Evolutionary conservation across 2,888 invertebrate genomes (phyloP).

Genomic region (Apotomis capreana): DNA sequence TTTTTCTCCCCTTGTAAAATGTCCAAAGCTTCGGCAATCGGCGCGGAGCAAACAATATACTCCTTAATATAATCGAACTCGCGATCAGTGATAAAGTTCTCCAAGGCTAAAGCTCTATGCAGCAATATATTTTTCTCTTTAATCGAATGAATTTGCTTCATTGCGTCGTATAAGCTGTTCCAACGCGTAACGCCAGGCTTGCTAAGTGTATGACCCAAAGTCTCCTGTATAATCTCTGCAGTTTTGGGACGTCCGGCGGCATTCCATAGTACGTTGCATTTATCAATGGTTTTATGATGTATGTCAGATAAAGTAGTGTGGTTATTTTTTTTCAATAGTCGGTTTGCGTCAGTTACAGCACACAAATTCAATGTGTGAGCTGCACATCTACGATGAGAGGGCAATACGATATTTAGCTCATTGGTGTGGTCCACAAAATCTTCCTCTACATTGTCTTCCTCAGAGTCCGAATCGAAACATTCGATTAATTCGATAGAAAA

Average conservation of each 20-base stretch:
- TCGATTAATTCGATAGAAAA: background rate
- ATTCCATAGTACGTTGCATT: constrained; percentile 42
- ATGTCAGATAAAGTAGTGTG: constrained; percentile 31
- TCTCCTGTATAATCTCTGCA: background rate
- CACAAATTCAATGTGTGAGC: constrained; percentile 42
- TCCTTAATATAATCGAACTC: constrained; percentile 17
- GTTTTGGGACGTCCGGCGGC: constrained; percentile 41
- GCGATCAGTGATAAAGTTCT: background rate
- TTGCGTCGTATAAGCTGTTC: constrained; percentile 1
- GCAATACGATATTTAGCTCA: background rate
- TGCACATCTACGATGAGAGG: constrained; percentile 32
- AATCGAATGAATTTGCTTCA: constrained; percentile 29
- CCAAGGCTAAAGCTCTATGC: constrained; percentile 12
- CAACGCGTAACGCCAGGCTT: constrained; percentile 7
- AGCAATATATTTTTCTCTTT: constrained; percentile 9
- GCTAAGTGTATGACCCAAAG: constrained; percentile 3
- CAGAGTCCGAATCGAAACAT: background rate
- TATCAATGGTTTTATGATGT: constrained; percentile 37
- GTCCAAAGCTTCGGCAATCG: constrained; percentile 11
- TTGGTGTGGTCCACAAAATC: background rate
- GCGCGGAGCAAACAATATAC: constrained; percentile 11
- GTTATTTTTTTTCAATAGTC: constrained; percentile 25
- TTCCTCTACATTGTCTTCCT: background rate
- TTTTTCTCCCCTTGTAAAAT: background rate
- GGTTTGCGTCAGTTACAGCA: constrained; percentile 40